A percentile compares a stretch with the other conserved stretches of the same genome.
These are phyloP conservation scores for Linnaemya vulpina DNA, from an alignment of 2,888 invertebrate species.

Conservation along the genomic window DNA sequence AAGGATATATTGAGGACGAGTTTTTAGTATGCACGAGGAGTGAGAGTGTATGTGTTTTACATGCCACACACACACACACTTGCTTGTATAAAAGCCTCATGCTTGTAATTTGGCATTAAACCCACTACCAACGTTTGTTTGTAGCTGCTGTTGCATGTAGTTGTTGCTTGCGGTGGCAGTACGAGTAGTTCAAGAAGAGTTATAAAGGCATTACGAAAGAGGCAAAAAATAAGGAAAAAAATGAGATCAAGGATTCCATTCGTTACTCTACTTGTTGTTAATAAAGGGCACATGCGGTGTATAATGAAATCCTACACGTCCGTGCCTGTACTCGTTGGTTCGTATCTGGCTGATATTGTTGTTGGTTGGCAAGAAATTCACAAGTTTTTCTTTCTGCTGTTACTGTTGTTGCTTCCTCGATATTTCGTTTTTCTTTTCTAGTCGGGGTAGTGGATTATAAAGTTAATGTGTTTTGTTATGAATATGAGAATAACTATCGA, in stretches of 20 bases:
- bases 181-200: slow-evolving; percentile 43
- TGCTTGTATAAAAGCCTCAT: slow-evolving; percentile 26
- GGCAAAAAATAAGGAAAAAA: slow-evolving; percentile 44
- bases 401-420: not conserved
- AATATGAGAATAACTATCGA: slow-evolving; percentile 66
- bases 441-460: slow-evolving; percentile 35
- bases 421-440: slow-evolving; percentile 28
- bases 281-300: slow-evolving; percentile 39
- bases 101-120: slow-evolving; percentile 27
- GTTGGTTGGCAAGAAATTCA: slow-evolving; percentile 50
- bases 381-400: slow-evolving; percentile 19
- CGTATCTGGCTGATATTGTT: slow-evolving; percentile 19
- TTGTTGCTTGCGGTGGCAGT: slow-evolving; percentile 38
- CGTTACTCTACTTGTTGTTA: not conserved
- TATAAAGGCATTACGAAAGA: slow-evolving; percentile 28
- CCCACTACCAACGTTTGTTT: slow-evolving; percentile 32
- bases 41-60: not conserved
- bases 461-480: slow-evolving; percentile 62
- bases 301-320: slow-evolving; percentile 19
- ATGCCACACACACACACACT: slow-evolving; percentile 34
- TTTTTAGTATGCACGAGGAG: not conserved
- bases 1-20: slow-evolving; percentile 57
- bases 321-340: not conserved
- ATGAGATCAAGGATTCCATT: slow-evolving; percentile 69
- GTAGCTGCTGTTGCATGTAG: not conserved